Evolutionary conservation across 1,140 invertebrate genomes (phyloP).

Genomic region (Lordiphosa clarofinis): DNA sequence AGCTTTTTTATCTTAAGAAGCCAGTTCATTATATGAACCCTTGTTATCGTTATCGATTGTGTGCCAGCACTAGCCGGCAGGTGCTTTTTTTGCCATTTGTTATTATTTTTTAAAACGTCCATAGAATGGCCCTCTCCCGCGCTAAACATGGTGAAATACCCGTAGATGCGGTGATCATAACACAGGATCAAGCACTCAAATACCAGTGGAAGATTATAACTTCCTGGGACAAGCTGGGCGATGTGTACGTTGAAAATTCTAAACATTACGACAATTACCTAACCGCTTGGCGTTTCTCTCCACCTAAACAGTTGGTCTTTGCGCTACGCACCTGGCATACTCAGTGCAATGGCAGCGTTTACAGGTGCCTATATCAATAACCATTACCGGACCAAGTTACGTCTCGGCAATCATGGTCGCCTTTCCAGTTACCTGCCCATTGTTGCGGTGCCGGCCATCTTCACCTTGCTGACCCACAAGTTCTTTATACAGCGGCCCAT

Average conservation of each 20-base stretch:
- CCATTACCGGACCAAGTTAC: conserved; percentile 76
- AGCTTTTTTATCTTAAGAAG: too few species aligned
- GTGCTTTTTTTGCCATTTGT: neutral
- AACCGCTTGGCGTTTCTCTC: conserved; percentile 27
- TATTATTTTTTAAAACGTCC: conserved; percentile 19
- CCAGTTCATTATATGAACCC: too few species aligned
- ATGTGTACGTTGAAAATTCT: conserved; percentile 71
- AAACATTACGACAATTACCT: conserved; percentile 16
- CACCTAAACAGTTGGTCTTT: conserved; percentile 69
- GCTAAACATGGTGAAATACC: conserved; percentile 55
- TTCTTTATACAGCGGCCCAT: conserved; percentile 77
- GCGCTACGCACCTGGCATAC: conserved; percentile 69
- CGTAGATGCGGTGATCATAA: conserved; percentile 79
- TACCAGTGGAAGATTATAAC: conserved; percentile 80
- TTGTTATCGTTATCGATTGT: neutral
- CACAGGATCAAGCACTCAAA: conserved; percentile 78
- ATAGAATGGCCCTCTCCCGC: conserved; percentile 53
- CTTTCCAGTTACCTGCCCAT: conserved; percentile 80
- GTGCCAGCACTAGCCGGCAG: conserved; percentile 18
- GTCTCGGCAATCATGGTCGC: conserved; percentile 71
- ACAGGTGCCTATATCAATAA: conserved; percentile 80
- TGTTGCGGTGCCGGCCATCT: conserved; percentile 76
- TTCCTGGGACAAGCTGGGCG: conserved; percentile 76
- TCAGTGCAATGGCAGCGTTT: conserved; percentile 57
- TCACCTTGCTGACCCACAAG: conserved; percentile 76